Evolutionary conservation across 2,888 invertebrate genomes (phyloP).

Genomic region (Drosophila quasianomalipes): DNA sequence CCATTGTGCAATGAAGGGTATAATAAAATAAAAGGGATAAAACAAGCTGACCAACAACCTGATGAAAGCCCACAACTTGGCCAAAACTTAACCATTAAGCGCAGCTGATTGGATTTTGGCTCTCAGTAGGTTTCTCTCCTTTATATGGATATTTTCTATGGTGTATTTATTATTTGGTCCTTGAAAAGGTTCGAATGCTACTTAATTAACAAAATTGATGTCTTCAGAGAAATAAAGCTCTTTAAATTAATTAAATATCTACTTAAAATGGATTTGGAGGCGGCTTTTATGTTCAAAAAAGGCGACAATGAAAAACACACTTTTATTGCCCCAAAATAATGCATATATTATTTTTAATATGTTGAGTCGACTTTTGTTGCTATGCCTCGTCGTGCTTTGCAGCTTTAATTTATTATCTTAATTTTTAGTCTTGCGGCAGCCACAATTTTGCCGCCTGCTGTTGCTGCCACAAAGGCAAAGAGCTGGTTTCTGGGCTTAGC

Average conservation of each 20-base stretch:
- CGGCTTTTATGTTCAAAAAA: slow-evolving; percentile 39
- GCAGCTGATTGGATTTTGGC: slow-evolving; percentile 57
- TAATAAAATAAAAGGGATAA: slow-evolving; percentile 39
- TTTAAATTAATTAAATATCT: slow-evolving; percentile 57
- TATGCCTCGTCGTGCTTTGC: not conserved
- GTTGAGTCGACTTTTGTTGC: not conserved
- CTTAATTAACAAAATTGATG: slow-evolving; percentile 52
- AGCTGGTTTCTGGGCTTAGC: slow-evolving; percentile 11
- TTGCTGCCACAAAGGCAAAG: slow-evolving; percentile 16
- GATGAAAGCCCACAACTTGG: slow-evolving; percentile 10
- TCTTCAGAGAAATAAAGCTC: not conserved
- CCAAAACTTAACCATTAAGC: slow-evolving; percentile 7
- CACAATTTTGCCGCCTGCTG: slow-evolving; percentile 63
- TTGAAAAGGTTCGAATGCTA: slow-evolving; percentile 38
- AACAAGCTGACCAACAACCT: slow-evolving; percentile 33
- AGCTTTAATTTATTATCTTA: slow-evolving; percentile 72
- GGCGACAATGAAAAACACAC: slow-evolving; percentile 44
- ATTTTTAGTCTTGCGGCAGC: slow-evolving; percentile 62
- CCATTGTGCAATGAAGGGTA: slow-evolving; percentile 38
- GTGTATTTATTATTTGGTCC: slow-evolving; percentile 22
- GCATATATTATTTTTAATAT: slow-evolving; percentile 23
- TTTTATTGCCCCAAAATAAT: slow-evolving; percentile 59
- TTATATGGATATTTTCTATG: not conserved
- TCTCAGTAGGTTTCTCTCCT: slow-evolving; percentile 1
- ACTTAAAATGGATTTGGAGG: slow-evolving; percentile 29